Conservation (phyloP, 2,888 invertebrate species). For the Phalera bucephala region DNA sequence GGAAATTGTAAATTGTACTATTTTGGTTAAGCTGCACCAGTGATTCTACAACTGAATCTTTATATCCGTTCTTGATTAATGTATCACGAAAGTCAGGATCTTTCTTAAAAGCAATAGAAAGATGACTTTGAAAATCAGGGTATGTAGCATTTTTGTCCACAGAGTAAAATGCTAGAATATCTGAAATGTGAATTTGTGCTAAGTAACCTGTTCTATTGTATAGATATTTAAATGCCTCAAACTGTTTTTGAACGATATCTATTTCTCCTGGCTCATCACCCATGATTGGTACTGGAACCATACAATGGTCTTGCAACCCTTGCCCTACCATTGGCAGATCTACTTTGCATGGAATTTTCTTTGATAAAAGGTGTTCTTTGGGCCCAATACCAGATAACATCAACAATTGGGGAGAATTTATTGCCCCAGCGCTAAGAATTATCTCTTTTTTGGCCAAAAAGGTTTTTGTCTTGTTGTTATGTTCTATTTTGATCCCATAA, state of each 20-base stretch:
- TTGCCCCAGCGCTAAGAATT: constrained; percentile 69
- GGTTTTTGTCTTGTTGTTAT: constrained; percentile 1
- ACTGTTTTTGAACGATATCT: constrained; percentile 33
- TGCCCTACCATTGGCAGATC: constrained; percentile 73
- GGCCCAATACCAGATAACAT: constrained; percentile 80
- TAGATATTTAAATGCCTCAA: constrained; percentile 70
- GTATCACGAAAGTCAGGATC: constrained; percentile 25
- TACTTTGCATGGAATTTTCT: constrained; percentile 54
- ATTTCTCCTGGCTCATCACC: constrained; percentile 43
- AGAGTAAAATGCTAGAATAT: constrained; percentile 64
- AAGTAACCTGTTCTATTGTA: constrained; percentile 75
- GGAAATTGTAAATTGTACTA: constrained; percentile 48
- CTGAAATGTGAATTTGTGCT: constrained; percentile 73
- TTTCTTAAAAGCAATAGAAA: constrained; percentile 45
- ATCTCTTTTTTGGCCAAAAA: constrained; percentile 60
- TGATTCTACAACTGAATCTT: constrained; percentile 36
- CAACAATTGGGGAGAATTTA: constrained; percentile 76
- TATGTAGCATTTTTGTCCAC: constrained; percentile 40
- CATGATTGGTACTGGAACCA: constrained; percentile 57
- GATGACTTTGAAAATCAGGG: constrained; percentile 53
- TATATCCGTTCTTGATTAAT: constrained; percentile 24
- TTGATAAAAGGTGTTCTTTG: constrained; percentile 48
- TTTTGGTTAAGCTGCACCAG: constrained; percentile 42
- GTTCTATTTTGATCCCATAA: constrained; percentile 12
- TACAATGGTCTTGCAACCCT: constrained; percentile 80